A percentile compares a stretch with the other conserved stretches of the same genome.
These are phyloP conservation scores for Amyelois transitella DNA, from an alignment of 1,140 invertebrate genomes.

Conservation along the genomic window DNA sequence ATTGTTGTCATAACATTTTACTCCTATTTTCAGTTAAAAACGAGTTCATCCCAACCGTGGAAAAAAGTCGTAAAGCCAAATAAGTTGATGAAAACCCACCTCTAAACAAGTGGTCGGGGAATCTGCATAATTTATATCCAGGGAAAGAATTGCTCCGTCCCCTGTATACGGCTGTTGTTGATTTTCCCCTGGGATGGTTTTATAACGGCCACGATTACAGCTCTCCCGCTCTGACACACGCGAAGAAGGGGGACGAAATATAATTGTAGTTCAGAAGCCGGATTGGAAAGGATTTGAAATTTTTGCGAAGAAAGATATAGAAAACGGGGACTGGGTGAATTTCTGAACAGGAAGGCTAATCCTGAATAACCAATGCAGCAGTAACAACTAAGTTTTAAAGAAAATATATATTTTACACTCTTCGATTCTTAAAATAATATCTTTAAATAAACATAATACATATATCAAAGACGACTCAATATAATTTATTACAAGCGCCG, in stretches of 20 bases:
- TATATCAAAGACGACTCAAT: no score
- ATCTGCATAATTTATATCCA: constrained; percentile 49
- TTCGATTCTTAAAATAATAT: no score
- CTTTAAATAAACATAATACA: no score
- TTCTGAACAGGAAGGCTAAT: not conserved
- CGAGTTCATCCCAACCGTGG: no score
- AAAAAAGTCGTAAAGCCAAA: not conserved
- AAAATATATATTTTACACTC: no score
- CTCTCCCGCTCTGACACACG: constrained; percentile 17
- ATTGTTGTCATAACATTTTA: no score
- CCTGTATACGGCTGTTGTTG: constrained; percentile 45
- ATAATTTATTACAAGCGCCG: no score
- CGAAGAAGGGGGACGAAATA: constrained; percentile 19
- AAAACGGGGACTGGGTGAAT: not conserved
- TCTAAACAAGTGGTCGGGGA: constrained; percentile 38
- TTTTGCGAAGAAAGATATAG: not conserved
- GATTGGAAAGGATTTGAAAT: constrained; percentile 37
- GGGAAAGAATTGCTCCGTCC: constrained; percentile 32
- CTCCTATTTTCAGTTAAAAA: no score
- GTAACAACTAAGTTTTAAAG: no score
- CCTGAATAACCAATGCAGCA: not conserved
- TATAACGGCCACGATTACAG: constrained; percentile 18
- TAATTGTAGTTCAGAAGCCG: constrained; percentile 21
- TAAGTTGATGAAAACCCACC: constrained; percentile 37
- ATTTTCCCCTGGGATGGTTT: constrained; percentile 42